These are phyloP conservation scores for Olivierus martensii DNA, from an alignment of 1,140 invertebrate genomes.

Conservation along the genomic window DNA sequence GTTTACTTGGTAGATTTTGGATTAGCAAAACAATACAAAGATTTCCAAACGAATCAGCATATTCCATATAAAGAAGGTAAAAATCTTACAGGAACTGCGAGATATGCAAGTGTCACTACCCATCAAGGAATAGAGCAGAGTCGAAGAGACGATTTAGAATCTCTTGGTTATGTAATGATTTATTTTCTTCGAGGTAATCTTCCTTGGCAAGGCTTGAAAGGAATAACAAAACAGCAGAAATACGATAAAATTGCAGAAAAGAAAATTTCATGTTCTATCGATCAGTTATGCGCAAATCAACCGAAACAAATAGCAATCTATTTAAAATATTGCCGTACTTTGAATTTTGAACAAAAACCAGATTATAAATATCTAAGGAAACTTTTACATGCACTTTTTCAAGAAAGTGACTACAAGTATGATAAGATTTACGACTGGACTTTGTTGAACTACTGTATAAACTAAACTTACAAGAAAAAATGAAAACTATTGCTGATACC, in stretches of 20 bases:
- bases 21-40: background rate
- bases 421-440: too few relatives aligned
- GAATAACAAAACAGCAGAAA: conserved; percentile 43
- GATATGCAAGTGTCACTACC: background rate
- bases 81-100: background rate
- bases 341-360: background rate
- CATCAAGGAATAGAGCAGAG: conserved; percentile 35
- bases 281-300: conserved; percentile 29
- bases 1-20: background rate
- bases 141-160: conserved; percentile 66
- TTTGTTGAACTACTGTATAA: too few relatives aligned
- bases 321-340: background rate
- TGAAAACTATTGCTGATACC: too few relatives aligned
- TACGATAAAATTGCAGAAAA: conserved; percentile 39
- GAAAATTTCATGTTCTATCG: conserved; percentile 36
- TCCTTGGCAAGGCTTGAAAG: conserved; percentile 40
- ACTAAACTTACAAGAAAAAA: too few relatives aligned
- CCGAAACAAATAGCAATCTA: background rate
- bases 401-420: background rate
- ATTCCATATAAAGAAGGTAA: background rate
- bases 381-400: background rate
- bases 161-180: conserved; percentile 45
- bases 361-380: background rate
- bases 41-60: background rate
- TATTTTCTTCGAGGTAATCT: conserved; percentile 38